Evolutionary conservation across 30 jellyfish, hydroid and myxozoan species (phyloP), one percentile per base, ranked within the genome.

Genomic region (Phacellophora camtschatica): DNA sequence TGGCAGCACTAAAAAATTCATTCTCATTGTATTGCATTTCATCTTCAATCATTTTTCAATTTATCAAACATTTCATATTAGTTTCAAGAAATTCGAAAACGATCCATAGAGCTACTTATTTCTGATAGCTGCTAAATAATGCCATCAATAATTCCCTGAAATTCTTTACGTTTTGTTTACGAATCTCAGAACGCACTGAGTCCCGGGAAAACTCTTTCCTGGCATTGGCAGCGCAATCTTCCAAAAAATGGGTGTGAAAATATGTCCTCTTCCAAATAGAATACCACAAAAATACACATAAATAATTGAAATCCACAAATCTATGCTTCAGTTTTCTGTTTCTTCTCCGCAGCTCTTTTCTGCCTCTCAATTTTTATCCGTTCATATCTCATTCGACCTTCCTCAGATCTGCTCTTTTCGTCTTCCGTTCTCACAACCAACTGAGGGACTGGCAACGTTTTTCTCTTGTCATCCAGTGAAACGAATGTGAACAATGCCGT

Each of bases 401-500:
- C 81, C 34, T 81, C 95, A 34, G 66, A 81, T 31, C 97, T 49
- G 25, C 8, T 32, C 66, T 69, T 46, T 4, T 89, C 97, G 9
- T 45, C 90, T 15, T 72, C 95, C 2, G 87, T 82, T 31, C 66
- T 58, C 5, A 81, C 77, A 23, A 78, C 90, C 32, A 89, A 71
- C 56, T 81, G 90, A 6, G 97, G 97, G 7, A 89, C 95, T 0
- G 53, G 53, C 49, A 24, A 67, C 15, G 70, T 87, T 12, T 42
- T 56, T 23, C 78, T 59, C 46, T 89, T 71, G 22, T 73, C 82
- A 56, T 82, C 95, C 69, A 89, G 68, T 2, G 97, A 73, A 11
- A 89, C 97, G 56, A 54, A 89, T 9, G 97, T 89, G 67, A 89
- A 89, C 62, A 74, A 30, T 16, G 97, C 97, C 5, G 95, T 81